A percentile compares a stretch with the other conserved stretches of the same genome.
phyloP scores from a whole-genome alignment of 2,888 invertebrate species.

The Leptothorax acervorum region DNA sequence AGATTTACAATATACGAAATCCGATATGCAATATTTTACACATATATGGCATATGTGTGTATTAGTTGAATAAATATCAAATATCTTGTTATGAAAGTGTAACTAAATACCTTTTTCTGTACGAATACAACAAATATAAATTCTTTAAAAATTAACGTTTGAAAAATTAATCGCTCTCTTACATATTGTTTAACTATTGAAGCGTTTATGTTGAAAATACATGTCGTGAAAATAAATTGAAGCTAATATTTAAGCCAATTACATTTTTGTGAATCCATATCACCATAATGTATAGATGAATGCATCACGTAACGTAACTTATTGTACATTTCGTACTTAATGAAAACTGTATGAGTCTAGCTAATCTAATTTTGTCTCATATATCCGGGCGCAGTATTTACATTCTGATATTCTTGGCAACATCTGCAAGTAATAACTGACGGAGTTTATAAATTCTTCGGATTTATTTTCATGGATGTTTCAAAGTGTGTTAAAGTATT shows the following conservation, averaged over 20 bases:
- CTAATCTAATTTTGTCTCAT: conserved; percentile 34
- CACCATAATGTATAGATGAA: background rate
- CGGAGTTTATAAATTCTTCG: conserved; percentile 37
- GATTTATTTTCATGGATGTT: background rate
- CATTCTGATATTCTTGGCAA: conserved; percentile 42
- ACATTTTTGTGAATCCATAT: background rate
- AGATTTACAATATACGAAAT: conserved; percentile 22
- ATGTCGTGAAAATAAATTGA: background rate
- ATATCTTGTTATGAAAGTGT: conserved; percentile 22
- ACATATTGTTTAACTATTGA: background rate
- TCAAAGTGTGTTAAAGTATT: background rate
- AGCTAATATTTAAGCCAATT: conserved; percentile 13
- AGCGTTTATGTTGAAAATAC: background rate
- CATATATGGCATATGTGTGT: background rate
- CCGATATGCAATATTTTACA: conserved; percentile 23
- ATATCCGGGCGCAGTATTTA: conserved; percentile 36
- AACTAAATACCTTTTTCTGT: conserved; percentile 16
- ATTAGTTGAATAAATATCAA: conserved; percentile 40
- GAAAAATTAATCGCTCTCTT: background rate
- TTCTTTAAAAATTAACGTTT: conserved; percentile 21
- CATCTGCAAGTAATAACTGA: conserved; percentile 51
- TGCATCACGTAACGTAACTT: conserved; percentile 15
- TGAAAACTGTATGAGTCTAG: conserved; percentile 28
- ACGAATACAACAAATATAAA: background rate
- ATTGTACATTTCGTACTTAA: conserved; percentile 25